Conservation (phyloP, 2,888 invertebrate species). For the Amiota communis region DNA sequence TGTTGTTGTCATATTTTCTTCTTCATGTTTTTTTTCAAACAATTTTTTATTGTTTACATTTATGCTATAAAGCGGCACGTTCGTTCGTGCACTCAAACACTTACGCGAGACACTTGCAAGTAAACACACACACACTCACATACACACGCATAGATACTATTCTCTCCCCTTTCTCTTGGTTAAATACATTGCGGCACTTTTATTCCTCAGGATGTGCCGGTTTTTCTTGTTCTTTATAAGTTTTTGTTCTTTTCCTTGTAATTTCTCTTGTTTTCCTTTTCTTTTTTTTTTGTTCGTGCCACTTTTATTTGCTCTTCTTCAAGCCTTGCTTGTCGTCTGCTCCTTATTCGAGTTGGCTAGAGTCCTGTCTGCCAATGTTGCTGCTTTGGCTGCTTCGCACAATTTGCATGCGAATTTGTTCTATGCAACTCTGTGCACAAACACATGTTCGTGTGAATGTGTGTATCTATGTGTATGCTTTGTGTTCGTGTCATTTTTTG, state of each 20-base stretch:
- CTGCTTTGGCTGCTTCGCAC: conserved; percentile 48
- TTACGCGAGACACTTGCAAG: conserved; percentile 18
- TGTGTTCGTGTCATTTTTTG: conserved; percentile 58
- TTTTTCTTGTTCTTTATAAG: neutral
- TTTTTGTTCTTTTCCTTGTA: conserved; percentile 10
- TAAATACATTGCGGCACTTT: conserved; percentile 19
- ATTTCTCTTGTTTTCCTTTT: neutral
- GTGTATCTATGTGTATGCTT: conserved; percentile 24
- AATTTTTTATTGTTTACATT: conserved; percentile 65
- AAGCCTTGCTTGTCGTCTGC: conserved; percentile 24
- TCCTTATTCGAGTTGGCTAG: conserved; percentile 49
- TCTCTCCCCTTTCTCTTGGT: no score
- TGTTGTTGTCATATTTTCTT: conserved; percentile 49
- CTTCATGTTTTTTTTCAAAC: conserved; percentile 65
- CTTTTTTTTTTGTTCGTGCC: conserved; percentile 23
- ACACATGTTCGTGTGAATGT: conserved; percentile 51
- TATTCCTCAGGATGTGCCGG: no score
- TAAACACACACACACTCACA: conserved; percentile 8
- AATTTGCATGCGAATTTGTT: conserved; percentile 66
- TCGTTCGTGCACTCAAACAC: conserved; percentile 34
- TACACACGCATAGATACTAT: conserved; percentile 1
- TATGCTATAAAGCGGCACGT: conserved; percentile 46
- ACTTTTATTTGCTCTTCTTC: conserved; percentile 50
- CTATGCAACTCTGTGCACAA: conserved; percentile 11
- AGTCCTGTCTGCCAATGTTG: no score